These are phyloP conservation scores for Enteromius mattozi DNA, from an alignment of 2,797 vertebrate species.

Conservation along the genomic window DNA sequence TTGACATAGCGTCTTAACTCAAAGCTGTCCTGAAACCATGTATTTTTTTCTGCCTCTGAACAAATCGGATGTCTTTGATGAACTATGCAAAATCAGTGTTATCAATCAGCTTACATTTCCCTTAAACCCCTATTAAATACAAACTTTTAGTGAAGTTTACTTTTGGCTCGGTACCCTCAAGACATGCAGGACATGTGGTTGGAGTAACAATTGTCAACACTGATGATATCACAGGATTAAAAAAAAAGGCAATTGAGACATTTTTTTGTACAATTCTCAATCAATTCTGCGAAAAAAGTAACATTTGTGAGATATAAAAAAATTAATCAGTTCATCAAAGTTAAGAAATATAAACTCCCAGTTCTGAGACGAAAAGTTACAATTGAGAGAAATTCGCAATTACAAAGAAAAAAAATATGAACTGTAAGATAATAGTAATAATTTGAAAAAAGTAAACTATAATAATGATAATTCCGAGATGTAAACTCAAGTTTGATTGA, in stretches of 20 bases:
- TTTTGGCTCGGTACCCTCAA: neutral
- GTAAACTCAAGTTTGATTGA: neutral
- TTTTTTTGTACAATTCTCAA: neutral
- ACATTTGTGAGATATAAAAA: neutral
- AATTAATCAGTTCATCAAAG: neutral
- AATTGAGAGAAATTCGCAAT: neutral
- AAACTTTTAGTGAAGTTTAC: neutral
- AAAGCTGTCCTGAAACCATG: neutral
- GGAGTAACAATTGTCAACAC: neutral
- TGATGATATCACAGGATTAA: neutral
- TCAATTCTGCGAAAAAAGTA: neutral
- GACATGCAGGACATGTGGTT: slow-evolving; percentile 16
- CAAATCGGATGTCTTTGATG: neutral
- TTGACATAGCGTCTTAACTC: neutral
- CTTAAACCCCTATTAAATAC: neutral
- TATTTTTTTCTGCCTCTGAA: neutral
- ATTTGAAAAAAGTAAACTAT: no score
- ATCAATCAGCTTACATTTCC: neutral
- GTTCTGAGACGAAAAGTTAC: neutral
- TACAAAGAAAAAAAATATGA: neutral
- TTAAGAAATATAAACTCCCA: neutral
- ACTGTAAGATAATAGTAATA: neutral
- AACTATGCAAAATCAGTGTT: slow-evolving; percentile 31
- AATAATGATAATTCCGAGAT: neutral
- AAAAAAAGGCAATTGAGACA: neutral